phyloP scores from a whole-genome alignment of 2,797 vertebrate genomes.

The Helostoma temminkii region DNA sequence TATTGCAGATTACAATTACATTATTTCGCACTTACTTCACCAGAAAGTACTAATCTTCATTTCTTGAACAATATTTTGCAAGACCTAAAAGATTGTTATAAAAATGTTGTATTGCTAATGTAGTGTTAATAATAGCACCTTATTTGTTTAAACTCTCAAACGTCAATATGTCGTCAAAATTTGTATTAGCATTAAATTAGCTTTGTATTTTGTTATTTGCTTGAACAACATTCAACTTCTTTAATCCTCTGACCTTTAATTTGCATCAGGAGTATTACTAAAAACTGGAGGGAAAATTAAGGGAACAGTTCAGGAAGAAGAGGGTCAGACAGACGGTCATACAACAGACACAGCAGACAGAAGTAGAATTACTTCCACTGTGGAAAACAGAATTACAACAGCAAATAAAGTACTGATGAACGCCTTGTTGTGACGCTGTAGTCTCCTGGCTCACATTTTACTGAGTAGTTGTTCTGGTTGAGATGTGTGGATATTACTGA shows the following conservation, averaged over 20 bases:
- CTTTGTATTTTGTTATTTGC: too few relatives aligned
- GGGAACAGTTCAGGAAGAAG: not conserved
- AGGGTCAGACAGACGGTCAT: not conserved
- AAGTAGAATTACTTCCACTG: not conserved
- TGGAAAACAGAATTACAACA: too few relatives aligned
- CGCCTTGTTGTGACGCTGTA: conserved; percentile 20
- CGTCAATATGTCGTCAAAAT: not conserved
- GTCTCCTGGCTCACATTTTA: conserved; percentile 44
- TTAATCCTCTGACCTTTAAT: not conserved
- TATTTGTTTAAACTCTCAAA: not conserved
- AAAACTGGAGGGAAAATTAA: not conserved
- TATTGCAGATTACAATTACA: too few relatives aligned
- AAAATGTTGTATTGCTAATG: too few relatives aligned
- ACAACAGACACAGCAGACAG: not conserved
- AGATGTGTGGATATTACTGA: too few relatives aligned
- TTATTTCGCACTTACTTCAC: too few relatives aligned
- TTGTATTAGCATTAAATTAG: too few relatives aligned
- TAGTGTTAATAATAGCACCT: not conserved
- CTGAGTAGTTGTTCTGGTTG: too few relatives aligned
- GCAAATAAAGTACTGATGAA: not conserved
- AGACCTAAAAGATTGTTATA: too few relatives aligned
- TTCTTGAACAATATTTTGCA: too few relatives aligned
- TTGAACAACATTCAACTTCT: not conserved
- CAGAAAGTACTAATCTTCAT: too few relatives aligned
- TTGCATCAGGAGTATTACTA: not conserved